These are phyloP conservation scores for Colistium nudipinnis DNA, from an alignment of 2,113 vertebrate species.

Conservation along the genomic window DNA sequence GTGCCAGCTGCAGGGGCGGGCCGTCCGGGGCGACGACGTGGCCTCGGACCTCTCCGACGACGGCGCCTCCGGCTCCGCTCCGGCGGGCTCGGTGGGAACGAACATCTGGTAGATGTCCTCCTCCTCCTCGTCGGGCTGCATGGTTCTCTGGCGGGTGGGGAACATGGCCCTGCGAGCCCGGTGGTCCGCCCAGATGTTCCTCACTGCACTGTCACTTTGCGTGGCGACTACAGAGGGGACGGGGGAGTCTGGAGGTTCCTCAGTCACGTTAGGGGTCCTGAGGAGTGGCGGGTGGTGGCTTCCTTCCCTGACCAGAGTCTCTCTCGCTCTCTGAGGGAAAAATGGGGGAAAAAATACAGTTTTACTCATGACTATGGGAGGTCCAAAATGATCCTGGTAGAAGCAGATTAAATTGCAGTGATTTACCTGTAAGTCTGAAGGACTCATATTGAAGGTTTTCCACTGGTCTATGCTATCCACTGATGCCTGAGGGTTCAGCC, in stretches of 20 bases:
- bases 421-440: conserved; percentile 77
- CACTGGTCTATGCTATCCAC: conserved; percentile 88
- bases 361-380: not conserved
- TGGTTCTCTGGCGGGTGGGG: conserved; percentile 86
- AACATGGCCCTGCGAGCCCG: conserved; percentile 92
- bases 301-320: conserved; percentile 84
- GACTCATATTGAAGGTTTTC: conserved; percentile 82
- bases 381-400: not conserved
- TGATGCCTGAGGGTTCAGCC: conserved; percentile 86
- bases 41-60: conserved; percentile 46
- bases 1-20: conserved; percentile 95
- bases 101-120: conserved; percentile 98
- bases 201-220: conserved; percentile 77
- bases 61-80: conserved; percentile 78
- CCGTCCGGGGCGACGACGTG: conserved; percentile 64
- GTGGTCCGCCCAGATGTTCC: conserved; percentile 94
- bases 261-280: conserved; percentile 76
- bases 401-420: not conserved
- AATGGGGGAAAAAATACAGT: conserved; percentile 6
- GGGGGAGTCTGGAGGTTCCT: conserved; percentile 76
- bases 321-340: conserved; percentile 84
- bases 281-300: conserved; percentile 77
- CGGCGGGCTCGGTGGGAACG: conserved; percentile 83
- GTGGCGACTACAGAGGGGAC: conserved; percentile 80
- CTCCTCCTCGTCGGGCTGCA: conserved; percentile 88